Base-by-base conservation (phyloP, 2,888 invertebrate genomes). In the Rambutsinella grinnellia region DNA sequence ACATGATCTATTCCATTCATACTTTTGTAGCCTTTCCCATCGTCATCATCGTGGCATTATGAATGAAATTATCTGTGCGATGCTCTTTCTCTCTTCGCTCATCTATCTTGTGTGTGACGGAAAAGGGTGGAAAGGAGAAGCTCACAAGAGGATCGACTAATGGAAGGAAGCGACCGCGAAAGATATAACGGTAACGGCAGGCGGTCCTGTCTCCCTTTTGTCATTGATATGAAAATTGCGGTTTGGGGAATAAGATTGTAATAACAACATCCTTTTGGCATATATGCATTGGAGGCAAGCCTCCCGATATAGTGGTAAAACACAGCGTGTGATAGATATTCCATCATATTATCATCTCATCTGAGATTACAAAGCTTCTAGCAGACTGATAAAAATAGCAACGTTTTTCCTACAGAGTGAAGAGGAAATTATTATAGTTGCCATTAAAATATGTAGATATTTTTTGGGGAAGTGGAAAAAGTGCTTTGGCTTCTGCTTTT, bases 221-320 rank as follows among this genome's bases (percentile, higher is more conserved):
- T 53, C 63, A 76, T 49, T 76, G 69, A 76, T 76, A 76, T 76
- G 76, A 69, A 76, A 76, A 76, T 76, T 69, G 69, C 54, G 76
- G 76, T 76, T 76, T 65, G 49, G 68, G 75, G 46, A 75, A 75
- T 72, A 56, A 10, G 8, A 8, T 53, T 53, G 5, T 53, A 53
- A 36, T 36, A 53, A 19, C 53, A 53, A 19, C 21, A 17, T 53
- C 21, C 19, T 53, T 19, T 53, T 21, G 17, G 17, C 21, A 53
- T 19, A 21, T 21, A 17, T 53, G 10, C 21, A 53, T 19, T 53
- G 21, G 19, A 53, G 21, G 8, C 10, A 19, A 19, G 15, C 21
- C n/a, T n/a, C n/a, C 17, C 24, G 2, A 21, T 47, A 13, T 62
- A 8, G 1, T 49, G n/a, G 23, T 27, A 19, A 19, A 13, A 24